Base-by-base conservation (phyloP, 2,113 vertebrate species). In the Cryptotis parvus region DNA sequence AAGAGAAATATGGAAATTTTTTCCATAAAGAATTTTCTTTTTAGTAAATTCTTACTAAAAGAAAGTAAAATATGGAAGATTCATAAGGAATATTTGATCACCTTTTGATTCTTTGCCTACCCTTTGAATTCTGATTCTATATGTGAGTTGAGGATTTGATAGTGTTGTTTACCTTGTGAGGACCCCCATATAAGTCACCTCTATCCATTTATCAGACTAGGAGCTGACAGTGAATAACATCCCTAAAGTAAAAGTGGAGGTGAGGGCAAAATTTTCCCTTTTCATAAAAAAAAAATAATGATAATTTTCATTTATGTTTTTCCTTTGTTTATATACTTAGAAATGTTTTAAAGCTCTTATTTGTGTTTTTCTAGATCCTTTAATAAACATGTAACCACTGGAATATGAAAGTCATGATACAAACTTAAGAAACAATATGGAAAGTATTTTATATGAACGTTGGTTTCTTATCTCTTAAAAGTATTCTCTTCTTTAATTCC, bases 31-130 rank as follows among this genome's bases (percentile, higher is more conserved):
- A n/a, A n/a, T n/a, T n/a, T n/a, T n/a, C n/a, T n/a, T n/a, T n/a
- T n/a, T n/a, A n/a, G n/a, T n/a, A n/a, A n/a, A n/a, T n/a, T n/a
- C n/a, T n/a, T n/a, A n/a, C n/a, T n/a, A n/a, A n/a, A n/a, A n/a
- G n/a, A n/a, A 94, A 95, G 41, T 26, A 81, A 89, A 87, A 88
- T 68, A 87, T 35, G 43, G 84, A 72, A 37, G 73, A 55, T 45
- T 76, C 14, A 5, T 41, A 66, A 87, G 29, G 66, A 16, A 31
- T 33, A 27, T 29, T 66, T 29, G 45, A 88, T 92, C 88, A 87
- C 75, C 68, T 82, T 31, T 41, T 84, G 52, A 41, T 69, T 55
- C 29, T 45, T 29, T 16, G 18, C 15, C 61, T 73, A 2, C 55
- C 84, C 88, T 41, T n/a, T 55, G 22, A 79, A 88, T 41, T 14